Evolutionary conservation across 2,113 vertebrate species (phyloP), one percentile per base, ranked within the genome.

Genomic region (Anoura caudifer): DNA sequence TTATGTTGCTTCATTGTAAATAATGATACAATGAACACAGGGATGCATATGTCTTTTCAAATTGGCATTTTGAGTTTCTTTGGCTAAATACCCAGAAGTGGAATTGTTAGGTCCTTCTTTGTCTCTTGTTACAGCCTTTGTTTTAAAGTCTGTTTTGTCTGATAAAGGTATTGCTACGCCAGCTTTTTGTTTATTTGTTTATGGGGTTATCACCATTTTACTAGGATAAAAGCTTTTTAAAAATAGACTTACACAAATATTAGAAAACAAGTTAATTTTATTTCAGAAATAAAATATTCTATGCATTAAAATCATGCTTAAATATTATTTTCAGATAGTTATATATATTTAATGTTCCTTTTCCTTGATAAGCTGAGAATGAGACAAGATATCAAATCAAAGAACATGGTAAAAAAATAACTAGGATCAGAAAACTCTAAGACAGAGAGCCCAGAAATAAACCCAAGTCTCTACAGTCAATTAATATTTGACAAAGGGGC

Each of bases 241-340:
- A 82, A 63, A 24, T 22, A 87, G 31, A 81, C 81, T 95, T 95
- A 87, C 12, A 75, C 56, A 94, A 65, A 95, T 73, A 59, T 17
- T 92, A 73, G 54, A 50, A 73, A 82, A 72, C 52, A 83, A 63
- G 70, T 50, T 83, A 36, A 45, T 65, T 95, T 83, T 92, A 69
- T 76, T 70, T 93, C 80, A 61, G 85, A 45, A 88, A 69, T 20
- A 83, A 95, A 88, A 65, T 3, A 8, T 26, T 95, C 52, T 52
- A 7, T 94, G 50, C 19, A 63, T 94, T 95, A 87, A 93, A 36
- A 13, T 80, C 56, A 10, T 83, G 28, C 41, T 93, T 82, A 65
- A 38, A 54, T 91, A 61, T 85, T 86, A 79, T 69, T 91, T 95
- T 91, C 83, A 75, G 41, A 56, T 52, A 94, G 69, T 80, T 95